Evolutionary conservation across 2,113 vertebrate species (phyloP).

Genomic region (Trematomus loennbergii): DNA sequence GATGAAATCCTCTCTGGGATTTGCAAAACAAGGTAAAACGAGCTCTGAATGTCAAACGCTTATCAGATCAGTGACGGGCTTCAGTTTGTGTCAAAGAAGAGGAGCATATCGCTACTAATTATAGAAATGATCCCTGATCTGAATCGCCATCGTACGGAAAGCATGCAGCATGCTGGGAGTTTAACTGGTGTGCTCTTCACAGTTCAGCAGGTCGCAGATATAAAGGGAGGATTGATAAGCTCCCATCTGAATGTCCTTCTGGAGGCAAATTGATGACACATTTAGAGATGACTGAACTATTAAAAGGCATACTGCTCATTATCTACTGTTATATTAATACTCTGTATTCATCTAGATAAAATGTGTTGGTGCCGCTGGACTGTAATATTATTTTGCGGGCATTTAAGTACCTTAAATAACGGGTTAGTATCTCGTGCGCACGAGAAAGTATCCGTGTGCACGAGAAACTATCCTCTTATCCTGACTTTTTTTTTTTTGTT

Average conservation of each 20-base stretch:
- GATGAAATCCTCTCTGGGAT: conserved; percentile 58
- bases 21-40: conserved; percentile 29
- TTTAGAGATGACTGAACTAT: conserved; percentile 30
- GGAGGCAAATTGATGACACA: conserved; percentile 14
- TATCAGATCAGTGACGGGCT: conserved; percentile 24
- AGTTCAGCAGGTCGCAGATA: conserved; percentile 32
- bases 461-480: no score
- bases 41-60: conserved; percentile 60
- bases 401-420: background rate
- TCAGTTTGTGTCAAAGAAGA: conserved; percentile 34
- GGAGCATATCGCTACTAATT: conserved; percentile 49
- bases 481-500: no score
- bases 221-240: conserved; percentile 43
- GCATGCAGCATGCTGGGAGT: conserved; percentile 26
- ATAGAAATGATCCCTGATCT: conserved; percentile 53
- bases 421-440: no score
- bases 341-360: background rate
- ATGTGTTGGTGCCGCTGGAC: background rate
- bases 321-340: background rate
- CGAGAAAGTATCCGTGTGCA: no score
- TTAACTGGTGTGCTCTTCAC: conserved; percentile 48
- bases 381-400: background rate
- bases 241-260: conserved; percentile 53
- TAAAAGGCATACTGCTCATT: conserved; percentile 15
- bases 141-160: conserved; percentile 3